Base-by-base conservation (phyloP, 1,140 invertebrate species). In the Ooceraea biroi region DNA sequence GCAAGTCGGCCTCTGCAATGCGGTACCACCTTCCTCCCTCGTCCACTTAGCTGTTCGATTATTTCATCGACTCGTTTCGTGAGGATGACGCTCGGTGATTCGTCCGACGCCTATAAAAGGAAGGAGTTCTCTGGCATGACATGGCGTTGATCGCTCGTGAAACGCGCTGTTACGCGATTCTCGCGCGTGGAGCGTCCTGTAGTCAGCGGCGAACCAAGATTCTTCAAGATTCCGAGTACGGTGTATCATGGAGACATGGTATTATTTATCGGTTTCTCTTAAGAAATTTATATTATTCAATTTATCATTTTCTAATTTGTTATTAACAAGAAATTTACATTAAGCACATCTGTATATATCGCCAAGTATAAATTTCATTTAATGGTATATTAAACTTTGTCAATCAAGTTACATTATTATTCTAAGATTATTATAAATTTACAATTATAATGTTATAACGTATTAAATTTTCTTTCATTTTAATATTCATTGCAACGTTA, bases 141-240 rank as follows among this genome's bases (percentile, higher is more conserved):
- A 17, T 7, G 30, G n/a, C 2, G 17, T 3, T 5, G n/a, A 19
- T 80, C 14, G 25, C 11, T 3, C 14, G 12, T 80, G 65, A 82
- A 74, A 74, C 44, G 27, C 27, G 12, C 41, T 25, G 58, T 82
- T 50, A 7, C 41, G 52, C 44, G 27, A 48, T 46, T 58, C 3
- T 22, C 7, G 17, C 2, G 52, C 80, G 69, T 74, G 85, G 27
- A 27, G 22, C 30, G 19, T 61, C 61, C 63, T 87, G 68, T 88
- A 87, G 0, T 30, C 65, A 80, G 36, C 41, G 12, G 12, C 14
- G 52, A 44, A 80, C 44, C 65, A 46, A 69, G 36, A 44, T 8
- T 25, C 19, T 52, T 12, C 10, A n/a, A 55, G 22, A 19, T 22
- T 63, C 36, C 44, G n/a, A 36, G 14, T 25, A 44, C 11, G 17